These are phyloP conservation scores for Drosophila differens DNA, from an alignment of 2,888 invertebrate genomes.

Conservation along the genomic window DNA sequence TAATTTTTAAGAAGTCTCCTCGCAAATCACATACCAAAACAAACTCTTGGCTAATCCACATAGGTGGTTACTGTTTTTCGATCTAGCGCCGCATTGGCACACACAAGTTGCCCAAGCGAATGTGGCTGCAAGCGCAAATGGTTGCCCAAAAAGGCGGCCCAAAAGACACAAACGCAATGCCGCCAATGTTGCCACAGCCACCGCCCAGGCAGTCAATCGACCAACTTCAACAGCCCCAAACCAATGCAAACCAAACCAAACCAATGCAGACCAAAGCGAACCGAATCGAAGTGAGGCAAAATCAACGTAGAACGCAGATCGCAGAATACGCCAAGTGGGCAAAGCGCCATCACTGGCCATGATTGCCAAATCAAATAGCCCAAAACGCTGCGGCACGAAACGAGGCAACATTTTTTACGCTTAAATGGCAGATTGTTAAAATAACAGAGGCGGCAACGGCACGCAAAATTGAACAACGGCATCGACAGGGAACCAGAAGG, in stretches of 20 bases:
- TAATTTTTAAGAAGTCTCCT: not conserved
- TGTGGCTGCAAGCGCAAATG: conserved; percentile 43
- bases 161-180: conserved; percentile 73
- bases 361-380: conserved; percentile 80
- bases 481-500: conserved; percentile 57
- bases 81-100: conserved; percentile 34
- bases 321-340: conserved; percentile 53
- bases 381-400: conserved; percentile 79
- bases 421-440: conserved; percentile 81
- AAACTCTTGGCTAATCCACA: conserved; percentile 55
- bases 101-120: conserved; percentile 45
- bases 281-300: conserved; percentile 38
- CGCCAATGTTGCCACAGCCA: conserved; percentile 42
- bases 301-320: conserved; percentile 59
- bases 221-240: conserved; percentile 15
- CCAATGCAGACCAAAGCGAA: conserved; percentile 26
- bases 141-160: conserved; percentile 66
- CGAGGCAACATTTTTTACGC: conserved; percentile 82
- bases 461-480: conserved; percentile 80
- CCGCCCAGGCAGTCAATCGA: conserved; percentile 50
- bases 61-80: conserved; percentile 31
- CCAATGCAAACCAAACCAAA: conserved; percentile 31
- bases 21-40: conserved; percentile 14
- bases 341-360: conserved; percentile 70
- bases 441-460: conserved; percentile 81